Percentiles rank a stretch among this genome's conserved stretches.
Evolutionary conservation across 2,797 vertebrate genomes (phyloP).

Genomic region (Trichosurus vulpecula): DNA sequence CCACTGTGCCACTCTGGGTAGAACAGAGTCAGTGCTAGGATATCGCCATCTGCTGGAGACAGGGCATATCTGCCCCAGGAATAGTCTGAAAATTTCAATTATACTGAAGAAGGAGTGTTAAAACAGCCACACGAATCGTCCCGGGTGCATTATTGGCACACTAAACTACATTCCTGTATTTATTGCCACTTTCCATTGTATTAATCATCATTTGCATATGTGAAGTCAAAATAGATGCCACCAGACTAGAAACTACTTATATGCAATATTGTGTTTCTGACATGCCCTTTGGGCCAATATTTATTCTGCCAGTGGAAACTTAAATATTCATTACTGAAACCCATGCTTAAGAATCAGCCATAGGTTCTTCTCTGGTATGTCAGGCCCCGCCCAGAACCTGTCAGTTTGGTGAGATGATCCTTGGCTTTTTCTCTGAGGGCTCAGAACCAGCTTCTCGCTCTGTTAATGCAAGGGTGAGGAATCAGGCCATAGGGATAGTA

Average conservation of each 20-base stretch:
- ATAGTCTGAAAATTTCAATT: neutral
- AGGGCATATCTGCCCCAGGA: neutral
- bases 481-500: neutral
- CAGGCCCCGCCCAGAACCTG: neutral
- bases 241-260: neutral
- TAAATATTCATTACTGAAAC: neutral
- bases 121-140: neutral
- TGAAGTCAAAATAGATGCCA: neutral
- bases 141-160: neutral
- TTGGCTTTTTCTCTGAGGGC: neutral
- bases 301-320: neutral
- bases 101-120: neutral
- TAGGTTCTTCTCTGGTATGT: neutral
- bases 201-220: neutral
- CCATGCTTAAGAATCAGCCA: neutral
- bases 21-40: neutral
- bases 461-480: neutral
- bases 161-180: neutral
- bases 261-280: neutral
- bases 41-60: neutral
- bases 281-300: neutral
- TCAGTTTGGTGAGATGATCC: neutral
- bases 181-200: neutral
- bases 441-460: neutral
- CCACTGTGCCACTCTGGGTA: neutral